These are phyloP conservation scores for Aramus guarauna DNA, from an alignment of 2,113 vertebrate genomes.

Conservation along the genomic window DNA sequence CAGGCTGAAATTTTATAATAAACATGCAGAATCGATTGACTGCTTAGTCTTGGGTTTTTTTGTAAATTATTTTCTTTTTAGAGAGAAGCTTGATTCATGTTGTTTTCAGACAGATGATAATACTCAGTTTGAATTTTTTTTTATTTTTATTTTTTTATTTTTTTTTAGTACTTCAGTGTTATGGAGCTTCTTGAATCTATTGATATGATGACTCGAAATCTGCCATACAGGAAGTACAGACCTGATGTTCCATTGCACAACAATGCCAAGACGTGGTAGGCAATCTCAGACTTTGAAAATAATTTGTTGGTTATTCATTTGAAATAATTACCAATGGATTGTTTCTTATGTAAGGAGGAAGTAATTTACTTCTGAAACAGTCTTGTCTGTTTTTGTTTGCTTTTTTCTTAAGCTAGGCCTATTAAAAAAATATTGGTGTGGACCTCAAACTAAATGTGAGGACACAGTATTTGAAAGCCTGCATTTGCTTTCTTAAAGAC, in stretches of 20 bases:
- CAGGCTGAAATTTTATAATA: not conserved
- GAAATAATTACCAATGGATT: not conserved
- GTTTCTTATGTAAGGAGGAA: not conserved
- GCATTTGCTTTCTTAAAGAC: not conserved
- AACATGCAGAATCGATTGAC: not conserved
- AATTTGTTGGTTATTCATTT: not conserved
- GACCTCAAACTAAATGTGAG: not conserved
- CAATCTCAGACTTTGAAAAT: not conserved
- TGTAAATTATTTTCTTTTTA: not conserved
- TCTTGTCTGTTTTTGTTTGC: not conserved
- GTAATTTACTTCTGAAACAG: not conserved
- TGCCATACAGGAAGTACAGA: constrained; percentile 93
- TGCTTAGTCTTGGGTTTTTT: not conserved
- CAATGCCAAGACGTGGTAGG: constrained; percentile 85
- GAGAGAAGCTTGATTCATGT: not conserved
- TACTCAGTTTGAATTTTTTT: not conserved
- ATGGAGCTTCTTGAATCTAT: constrained; percentile 95
- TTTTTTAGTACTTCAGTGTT: constrained; percentile 91
- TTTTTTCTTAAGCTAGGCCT: not conserved
- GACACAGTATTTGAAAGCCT: not conserved
- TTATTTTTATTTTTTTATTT: not conserved
- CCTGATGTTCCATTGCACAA: constrained; percentile 80
- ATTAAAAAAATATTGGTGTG: not conserved
- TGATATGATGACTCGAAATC: constrained; percentile 94
- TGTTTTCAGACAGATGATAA: not conserved